Evolutionary conservation across 2,797 vertebrate genomes (phyloP).

Genomic region (Sandelia bainsii): DNA sequence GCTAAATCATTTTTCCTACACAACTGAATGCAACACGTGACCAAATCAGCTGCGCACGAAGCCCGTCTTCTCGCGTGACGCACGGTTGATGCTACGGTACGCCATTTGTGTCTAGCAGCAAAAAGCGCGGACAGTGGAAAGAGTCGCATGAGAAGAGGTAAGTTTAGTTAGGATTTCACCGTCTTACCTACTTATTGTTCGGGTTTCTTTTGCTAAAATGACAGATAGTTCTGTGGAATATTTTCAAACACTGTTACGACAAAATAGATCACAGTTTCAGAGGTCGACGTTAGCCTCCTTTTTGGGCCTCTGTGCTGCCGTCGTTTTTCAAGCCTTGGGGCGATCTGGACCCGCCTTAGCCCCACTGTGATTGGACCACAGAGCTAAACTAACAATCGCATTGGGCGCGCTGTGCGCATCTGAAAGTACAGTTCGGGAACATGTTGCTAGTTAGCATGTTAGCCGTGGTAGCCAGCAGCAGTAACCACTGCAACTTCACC

Average conservation of each 20-base stretch:
- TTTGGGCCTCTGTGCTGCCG: conserved; percentile 95
- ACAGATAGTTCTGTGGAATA: neutral
- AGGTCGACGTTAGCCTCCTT: conserved; percentile 86
- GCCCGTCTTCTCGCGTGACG: conserved; percentile 74
- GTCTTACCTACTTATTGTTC: neutral
- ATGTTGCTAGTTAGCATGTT: conserved; percentile 70
- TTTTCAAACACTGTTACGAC: conserved; percentile 30
- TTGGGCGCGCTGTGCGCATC: conserved; percentile 49
- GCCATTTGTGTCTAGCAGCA: conserved; percentile 92
- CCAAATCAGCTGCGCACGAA: conserved; percentile 37
- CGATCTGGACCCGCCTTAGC: conserved; percentile 57
- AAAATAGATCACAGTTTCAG: conserved; percentile 35
- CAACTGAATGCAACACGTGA: conserved; percentile 39
- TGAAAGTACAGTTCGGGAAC: conserved; percentile 43
- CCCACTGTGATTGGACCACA: conserved; percentile 64
- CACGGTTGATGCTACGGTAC: conserved; percentile 89
- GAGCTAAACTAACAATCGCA: conserved; percentile 21
- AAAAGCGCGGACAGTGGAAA: conserved; percentile 88
- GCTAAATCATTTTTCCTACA: conserved; percentile 12
- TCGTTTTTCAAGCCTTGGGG: conserved; percentile 84
- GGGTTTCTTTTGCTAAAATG: neutral
- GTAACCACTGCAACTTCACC: neutral
- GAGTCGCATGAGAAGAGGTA: conserved; percentile 79
- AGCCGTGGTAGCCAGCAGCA: conserved; percentile 23
- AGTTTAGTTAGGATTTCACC: conserved; percentile 12